A percentile compares a stretch with the other conserved stretches of the same genome.
Conservation (phyloP, 2,888 invertebrate species). For the Heliconius cydno region DNA sequence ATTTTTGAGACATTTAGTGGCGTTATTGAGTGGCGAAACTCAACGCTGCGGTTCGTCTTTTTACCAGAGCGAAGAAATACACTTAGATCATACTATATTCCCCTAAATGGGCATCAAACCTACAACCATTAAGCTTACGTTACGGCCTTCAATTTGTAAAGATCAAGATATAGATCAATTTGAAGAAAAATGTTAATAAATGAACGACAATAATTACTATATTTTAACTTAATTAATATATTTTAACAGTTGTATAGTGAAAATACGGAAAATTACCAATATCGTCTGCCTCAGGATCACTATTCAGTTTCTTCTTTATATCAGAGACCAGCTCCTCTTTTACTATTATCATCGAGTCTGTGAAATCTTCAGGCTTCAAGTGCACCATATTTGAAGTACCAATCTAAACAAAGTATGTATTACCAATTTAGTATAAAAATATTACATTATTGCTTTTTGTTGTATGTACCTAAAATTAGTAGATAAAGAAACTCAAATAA, state of each 20-base stretch:
- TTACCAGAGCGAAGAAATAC: too few relatives aligned
- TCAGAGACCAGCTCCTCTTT: conserved; percentile 56
- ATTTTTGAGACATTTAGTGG: too few relatives aligned
- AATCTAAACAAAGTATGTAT: conserved; percentile 53
- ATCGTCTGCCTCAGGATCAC: conserved; percentile 71
- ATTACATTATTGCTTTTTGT: background rate
- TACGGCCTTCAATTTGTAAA: too few relatives aligned
- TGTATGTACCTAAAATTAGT: background rate
- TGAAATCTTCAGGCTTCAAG: conserved; percentile 65
- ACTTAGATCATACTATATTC: too few relatives aligned
- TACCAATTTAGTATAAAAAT: background rate
- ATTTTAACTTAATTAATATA: background rate
- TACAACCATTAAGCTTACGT: too few relatives aligned
- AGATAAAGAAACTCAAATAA: background rate
- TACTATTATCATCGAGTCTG: conserved; percentile 61
- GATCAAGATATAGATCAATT: too few relatives aligned
- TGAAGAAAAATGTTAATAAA: too few relatives aligned
- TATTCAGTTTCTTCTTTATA: conserved; percentile 68
- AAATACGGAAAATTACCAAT: conserved; percentile 54
- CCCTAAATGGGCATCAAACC: too few relatives aligned
- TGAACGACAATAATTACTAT: too few relatives aligned
- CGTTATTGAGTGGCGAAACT: too few relatives aligned
- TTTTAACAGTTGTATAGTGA: background rate
- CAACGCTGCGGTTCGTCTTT: too few relatives aligned
- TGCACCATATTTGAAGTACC: conserved; percentile 68